Evolutionary conservation across 2,888 invertebrate species (phyloP), one percentile per base, ranked within the genome.

Genomic region (Hirudinaria manillensis): DNA sequence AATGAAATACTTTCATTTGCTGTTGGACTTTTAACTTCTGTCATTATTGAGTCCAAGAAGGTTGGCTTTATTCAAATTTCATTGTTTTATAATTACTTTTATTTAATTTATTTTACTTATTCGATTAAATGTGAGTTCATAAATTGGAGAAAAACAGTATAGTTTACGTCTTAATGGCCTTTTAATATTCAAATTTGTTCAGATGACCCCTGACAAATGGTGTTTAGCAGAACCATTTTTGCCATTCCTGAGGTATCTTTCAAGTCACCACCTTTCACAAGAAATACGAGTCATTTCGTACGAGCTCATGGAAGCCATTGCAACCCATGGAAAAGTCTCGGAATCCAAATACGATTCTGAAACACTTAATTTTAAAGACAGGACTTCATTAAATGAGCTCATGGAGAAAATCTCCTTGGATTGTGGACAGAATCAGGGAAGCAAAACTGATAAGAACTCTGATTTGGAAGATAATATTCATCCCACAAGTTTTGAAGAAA

Each of bases 301-400:
- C 36, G 68, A 68, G n/a, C 68, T 68, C n/a, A 68, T 68, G 68
- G 36, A 68, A 36, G 36, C 68, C n/a, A 68, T 68, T 36, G 61
- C 61, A 4, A 61, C 61, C 7, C 61, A 61, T 61, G 29, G 61
- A 19, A 61, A 61, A 61, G 24, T 61, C 6, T 29, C 29, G 7
- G 61, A 61, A 21, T 61, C 61, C 19, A 61, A 61, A 16, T 27
- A 27, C 10, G 24, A 29, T 19, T 7, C 24, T 16, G 21, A 1
- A 27, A 27, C 61, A 16, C 16, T 45, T 16, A 45, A 45, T 45
- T 45, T 45, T 6, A 45, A 45, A 45, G 13, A 45, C 16, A 16
- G 13, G 16, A 45, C 45, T 45, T 16, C 3, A 6, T 13, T 61
- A n/a, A n/a, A 13, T 10, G n/a, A 24, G 7, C 24, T 27, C 29